Percentiles rank a stretch among this genome's conserved stretches.
Evolutionary conservation across 2,797 vertebrate genomes (phyloP).

Genomic region (Tiaroga cobitis): DNA sequence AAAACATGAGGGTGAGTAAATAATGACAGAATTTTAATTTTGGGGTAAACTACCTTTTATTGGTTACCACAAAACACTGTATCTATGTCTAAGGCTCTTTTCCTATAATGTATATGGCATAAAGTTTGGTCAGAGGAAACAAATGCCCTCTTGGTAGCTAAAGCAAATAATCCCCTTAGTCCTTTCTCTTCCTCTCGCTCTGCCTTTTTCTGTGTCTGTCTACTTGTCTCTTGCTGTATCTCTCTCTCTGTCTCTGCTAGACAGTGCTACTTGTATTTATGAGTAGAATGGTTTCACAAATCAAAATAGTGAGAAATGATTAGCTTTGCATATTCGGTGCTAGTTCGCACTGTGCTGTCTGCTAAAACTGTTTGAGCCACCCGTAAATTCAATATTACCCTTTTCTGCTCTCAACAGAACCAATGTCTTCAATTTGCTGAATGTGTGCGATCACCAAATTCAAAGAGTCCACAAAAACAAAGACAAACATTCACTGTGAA

Average conservation of each 20-base stretch:
- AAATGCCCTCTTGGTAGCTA: slow-evolving; percentile 14
- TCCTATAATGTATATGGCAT: background rate
- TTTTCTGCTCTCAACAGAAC: background rate
- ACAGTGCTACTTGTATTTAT: slow-evolving; percentile 60
- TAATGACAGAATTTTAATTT: too few species aligned
- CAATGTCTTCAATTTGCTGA: slow-evolving; percentile 15
- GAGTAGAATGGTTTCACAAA: slow-evolving; percentile 67
- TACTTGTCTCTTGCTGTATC: slow-evolving; percentile 5
- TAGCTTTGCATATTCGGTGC: slow-evolving; percentile 60
- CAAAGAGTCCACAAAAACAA: slow-evolving; percentile 37
- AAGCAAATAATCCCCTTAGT: slow-evolving; percentile 8
- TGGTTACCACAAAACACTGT: background rate
- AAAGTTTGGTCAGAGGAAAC: slow-evolving; percentile 3
- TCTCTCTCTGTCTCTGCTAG: background rate
- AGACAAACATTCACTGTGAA: background rate
- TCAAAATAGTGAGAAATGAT: slow-evolving; percentile 65
- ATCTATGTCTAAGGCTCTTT: background rate
- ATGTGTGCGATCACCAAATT: slow-evolving; percentile 3
- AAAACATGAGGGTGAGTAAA: too few species aligned
- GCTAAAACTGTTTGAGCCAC: slow-evolving; percentile 15
- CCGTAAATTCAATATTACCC: slow-evolving; percentile 49
- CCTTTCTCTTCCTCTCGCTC: background rate
- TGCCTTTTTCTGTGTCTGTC: slow-evolving; percentile 1
- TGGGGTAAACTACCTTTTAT: background rate
- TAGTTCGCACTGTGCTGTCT: slow-evolving; percentile 57